These are phyloP conservation scores for Sipha flava DNA, from an alignment of 1,140 invertebrate species.

Conservation along the genomic window DNA sequence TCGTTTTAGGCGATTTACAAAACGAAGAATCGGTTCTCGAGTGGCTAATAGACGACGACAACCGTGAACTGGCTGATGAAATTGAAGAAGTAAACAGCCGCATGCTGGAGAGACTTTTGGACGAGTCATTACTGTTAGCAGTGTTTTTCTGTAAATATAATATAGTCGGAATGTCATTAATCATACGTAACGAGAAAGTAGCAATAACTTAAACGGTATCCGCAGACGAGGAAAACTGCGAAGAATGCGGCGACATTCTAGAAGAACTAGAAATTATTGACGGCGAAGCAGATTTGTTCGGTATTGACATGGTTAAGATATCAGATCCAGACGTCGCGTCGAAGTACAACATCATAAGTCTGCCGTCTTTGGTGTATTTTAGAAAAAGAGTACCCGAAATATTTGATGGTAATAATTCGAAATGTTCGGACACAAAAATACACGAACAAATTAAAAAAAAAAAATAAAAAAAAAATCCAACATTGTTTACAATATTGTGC, in stretches of 20 bases:
- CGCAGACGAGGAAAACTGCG: slow-evolving; percentile 79
- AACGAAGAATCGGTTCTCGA: slow-evolving; percentile 84
- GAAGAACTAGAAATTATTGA: slow-evolving; percentile 86
- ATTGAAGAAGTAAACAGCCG: slow-evolving; percentile 85
- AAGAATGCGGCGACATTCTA: slow-evolving; percentile 79
- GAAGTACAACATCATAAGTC: slow-evolving; percentile 70
- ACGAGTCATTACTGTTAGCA: slow-evolving; percentile 78
- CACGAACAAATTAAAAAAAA: neutral
- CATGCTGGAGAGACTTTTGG: slow-evolving; percentile 79
- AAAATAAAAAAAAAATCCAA: neutral
- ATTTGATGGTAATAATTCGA: slow-evolving; percentile 62
- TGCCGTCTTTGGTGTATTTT: slow-evolving; percentile 82
- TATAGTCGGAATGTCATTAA: no score
- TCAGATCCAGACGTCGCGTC: slow-evolving; percentile 72
- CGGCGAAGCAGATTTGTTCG: slow-evolving; percentile 83
- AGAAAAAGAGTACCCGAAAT: slow-evolving; percentile 75
- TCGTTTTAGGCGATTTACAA: slow-evolving; percentile 65
- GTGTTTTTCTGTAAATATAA: slow-evolving; percentile 81
- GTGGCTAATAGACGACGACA: slow-evolving; percentile 90
- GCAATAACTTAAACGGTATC: neutral
- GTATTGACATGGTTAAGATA: slow-evolving; percentile 92
- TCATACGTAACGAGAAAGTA: no score
- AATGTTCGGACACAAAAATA: no score
- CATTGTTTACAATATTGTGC: neutral
- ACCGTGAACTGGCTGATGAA: slow-evolving; percentile 85